Conservation (phyloP, 1,140 invertebrate genomes). For the Venturia canescens region DNA sequence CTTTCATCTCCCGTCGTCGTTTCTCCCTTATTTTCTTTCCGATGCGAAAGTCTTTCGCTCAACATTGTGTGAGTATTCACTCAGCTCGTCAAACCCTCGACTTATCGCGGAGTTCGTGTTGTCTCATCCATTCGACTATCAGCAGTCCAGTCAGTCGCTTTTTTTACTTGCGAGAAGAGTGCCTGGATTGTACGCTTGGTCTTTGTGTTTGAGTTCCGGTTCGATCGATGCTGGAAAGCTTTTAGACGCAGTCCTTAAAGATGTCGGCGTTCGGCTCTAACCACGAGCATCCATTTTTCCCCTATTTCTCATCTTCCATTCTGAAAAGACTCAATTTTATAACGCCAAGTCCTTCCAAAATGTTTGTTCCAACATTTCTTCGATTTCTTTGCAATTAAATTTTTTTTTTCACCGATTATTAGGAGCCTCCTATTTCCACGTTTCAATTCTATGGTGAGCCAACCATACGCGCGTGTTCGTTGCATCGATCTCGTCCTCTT, state of each 20-base stretch:
- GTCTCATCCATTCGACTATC: slow-evolving; percentile 24
- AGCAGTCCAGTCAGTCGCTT: neutral
- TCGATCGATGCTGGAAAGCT: neutral
- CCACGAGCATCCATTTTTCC: neutral
- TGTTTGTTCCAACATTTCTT: too few relatives aligned
- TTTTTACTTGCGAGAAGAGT: neutral
- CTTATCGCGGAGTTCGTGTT: neutral
- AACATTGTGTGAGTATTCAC: neutral
- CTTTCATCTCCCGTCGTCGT: neutral
- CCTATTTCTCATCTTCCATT: neutral
- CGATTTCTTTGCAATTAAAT: too few relatives aligned
- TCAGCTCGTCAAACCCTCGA: slow-evolving; percentile 10
- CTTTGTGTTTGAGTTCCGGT: neutral
- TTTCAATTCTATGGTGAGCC: too few relatives aligned
- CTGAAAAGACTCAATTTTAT: neutral
- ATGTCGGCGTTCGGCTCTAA: neutral
- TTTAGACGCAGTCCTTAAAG: neutral
- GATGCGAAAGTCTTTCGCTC: neutral
- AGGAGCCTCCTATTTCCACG: too few relatives aligned
- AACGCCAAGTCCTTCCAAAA: neutral
- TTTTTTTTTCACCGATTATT: too few relatives aligned
- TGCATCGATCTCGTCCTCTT: too few relatives aligned
- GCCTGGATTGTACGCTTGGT: neutral
- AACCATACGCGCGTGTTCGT: too few relatives aligned
- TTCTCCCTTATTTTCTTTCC: neutral